A percentile compares a stretch with the other conserved stretches of the same genome.
Conservation (phyloP, 2,113 vertebrate genomes). For the Pygoscelis adeliae region DNA sequence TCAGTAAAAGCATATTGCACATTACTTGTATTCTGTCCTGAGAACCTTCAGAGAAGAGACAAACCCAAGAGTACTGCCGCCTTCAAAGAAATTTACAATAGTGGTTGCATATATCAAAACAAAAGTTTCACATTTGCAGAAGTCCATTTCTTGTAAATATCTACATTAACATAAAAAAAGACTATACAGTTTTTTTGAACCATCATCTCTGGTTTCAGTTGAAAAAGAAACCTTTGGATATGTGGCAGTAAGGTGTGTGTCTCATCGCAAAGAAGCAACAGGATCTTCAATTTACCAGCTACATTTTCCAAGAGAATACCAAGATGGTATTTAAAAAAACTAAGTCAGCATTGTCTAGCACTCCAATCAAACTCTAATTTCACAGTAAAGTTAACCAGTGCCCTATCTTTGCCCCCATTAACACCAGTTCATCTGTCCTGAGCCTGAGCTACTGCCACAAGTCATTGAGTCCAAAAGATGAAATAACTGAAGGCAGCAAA, state of each 20-base stretch:
- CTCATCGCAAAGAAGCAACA: background rate
- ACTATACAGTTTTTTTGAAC: background rate
- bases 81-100: background rate
- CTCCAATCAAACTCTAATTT: background rate
- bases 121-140: background rate
- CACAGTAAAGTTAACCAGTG: background rate
- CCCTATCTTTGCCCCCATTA: background rate
- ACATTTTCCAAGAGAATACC: background rate
- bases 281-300: background rate
- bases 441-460: background rate
- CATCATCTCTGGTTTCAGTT: background rate
- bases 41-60: background rate
- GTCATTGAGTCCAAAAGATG: background rate
- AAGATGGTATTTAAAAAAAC: background rate
- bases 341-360: background rate
- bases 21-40: slow-evolving; percentile 28
- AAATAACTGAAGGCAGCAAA: background rate
- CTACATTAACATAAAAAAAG: background rate
- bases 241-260: background rate
- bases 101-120: background rate
- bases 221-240: background rate
- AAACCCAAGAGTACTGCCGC: slow-evolving; percentile 2
- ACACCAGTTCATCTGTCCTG: background rate
- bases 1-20: slow-evolving; percentile 72
- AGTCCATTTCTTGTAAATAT: background rate